Conservation (phyloP, 2,113 vertebrate species). For the Mus spicilegus region DNA sequence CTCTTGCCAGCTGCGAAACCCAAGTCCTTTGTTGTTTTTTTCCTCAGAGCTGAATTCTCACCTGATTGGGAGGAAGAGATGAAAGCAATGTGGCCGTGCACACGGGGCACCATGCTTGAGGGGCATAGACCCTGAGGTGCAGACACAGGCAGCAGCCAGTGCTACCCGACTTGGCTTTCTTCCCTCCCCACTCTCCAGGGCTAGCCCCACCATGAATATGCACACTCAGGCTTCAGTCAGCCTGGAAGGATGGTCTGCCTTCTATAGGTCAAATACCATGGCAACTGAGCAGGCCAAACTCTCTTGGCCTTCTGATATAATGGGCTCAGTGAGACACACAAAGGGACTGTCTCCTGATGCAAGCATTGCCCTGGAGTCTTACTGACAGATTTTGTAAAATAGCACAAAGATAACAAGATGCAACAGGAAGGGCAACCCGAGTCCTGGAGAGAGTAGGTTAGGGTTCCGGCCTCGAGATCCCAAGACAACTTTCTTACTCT, state of each 20-base stretch:
- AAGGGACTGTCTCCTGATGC: background rate
- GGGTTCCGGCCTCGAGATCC: background rate
- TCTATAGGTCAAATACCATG: slow-evolving; percentile 71
- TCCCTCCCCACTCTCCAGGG: background rate
- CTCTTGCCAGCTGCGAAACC: background rate
- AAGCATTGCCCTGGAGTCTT: background rate
- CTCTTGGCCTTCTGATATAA: slow-evolving; percentile 31
- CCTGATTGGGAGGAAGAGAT: background rate
- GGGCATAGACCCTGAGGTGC: background rate
- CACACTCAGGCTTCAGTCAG: slow-evolving; percentile 47
- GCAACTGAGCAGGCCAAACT: slow-evolving; percentile 62
- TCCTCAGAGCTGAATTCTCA: background rate
- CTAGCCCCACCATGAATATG: slow-evolving; percentile 68
- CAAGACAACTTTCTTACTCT: slow-evolving; percentile 12
- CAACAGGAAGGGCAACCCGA: background rate
- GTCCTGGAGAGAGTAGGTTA: background rate
- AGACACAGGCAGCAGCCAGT: background rate
- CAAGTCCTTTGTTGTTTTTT: background rate
- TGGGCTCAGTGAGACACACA: background rate
- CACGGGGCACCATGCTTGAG: background rate
- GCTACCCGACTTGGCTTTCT: background rate
- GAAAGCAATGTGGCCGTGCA: too few species aligned
- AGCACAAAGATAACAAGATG: background rate
- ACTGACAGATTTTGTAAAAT: background rate
- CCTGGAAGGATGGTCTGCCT: background rate